A percentile compares a stretch with the other conserved stretches of the same genome.
These are phyloP conservation scores for Callorhinus ursinus DNA, from an alignment of 2,113 vertebrate genomes.

Conservation along the genomic window DNA sequence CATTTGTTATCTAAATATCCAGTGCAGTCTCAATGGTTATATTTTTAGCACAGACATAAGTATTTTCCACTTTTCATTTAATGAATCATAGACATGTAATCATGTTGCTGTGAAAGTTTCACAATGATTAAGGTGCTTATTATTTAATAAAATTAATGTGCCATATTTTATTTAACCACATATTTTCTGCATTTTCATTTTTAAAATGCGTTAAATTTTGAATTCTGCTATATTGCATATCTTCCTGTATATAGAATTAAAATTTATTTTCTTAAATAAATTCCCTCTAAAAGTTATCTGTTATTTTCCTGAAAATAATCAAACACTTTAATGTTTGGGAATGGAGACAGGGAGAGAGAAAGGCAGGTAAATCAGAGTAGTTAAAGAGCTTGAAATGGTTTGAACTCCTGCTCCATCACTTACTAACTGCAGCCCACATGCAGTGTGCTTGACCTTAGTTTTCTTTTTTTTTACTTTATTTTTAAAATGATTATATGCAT, in stretches of 20 bases:
- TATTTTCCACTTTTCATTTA: not conserved
- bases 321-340: not conserved
- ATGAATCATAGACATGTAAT: not conserved
- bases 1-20: not conserved
- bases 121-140: not conserved
- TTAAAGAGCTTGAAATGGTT: not conserved
- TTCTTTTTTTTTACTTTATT: not conserved
- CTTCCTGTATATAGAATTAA: not conserved
- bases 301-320: not conserved
- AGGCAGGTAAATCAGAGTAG: not conserved
- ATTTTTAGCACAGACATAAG: not conserved
- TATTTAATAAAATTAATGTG: slow-evolving; percentile 23
- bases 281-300: not conserved
- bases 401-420: not conserved
- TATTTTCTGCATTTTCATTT: not conserved
- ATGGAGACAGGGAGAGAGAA: not conserved
- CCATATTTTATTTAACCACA: not conserved
- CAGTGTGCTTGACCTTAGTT: not conserved
- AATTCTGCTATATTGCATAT: not conserved
- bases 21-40: not conserved
- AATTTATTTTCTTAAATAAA: not conserved
- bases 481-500: not conserved
- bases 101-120: not conserved
- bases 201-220: not conserved
- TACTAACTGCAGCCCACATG: not conserved